Conservation (phyloP, 1,140 invertebrate species). For the Chlorops oryzae region DNA sequence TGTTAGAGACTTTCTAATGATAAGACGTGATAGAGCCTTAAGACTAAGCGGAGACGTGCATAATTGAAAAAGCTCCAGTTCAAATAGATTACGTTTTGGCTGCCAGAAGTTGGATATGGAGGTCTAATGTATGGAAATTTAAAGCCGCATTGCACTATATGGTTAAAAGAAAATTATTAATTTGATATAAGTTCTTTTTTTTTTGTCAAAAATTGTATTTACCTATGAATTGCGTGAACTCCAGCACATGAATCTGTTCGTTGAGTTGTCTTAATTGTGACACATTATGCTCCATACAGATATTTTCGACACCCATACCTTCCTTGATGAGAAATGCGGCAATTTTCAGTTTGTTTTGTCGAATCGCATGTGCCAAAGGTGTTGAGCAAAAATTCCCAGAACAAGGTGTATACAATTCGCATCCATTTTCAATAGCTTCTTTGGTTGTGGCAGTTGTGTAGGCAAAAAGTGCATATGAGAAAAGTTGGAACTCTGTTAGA, state of each 20-base stretch:
- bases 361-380: slow-evolving; percentile 50
- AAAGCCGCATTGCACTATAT: slow-evolving; percentile 31
- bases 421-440: no score
- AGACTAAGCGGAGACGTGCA: slow-evolving; percentile 22
- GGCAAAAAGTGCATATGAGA: slow-evolving; percentile 49
- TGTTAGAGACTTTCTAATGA: no score
- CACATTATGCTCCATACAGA: slow-evolving; percentile 26
- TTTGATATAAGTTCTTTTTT: neutral
- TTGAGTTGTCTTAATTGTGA: slow-evolving; percentile 27
- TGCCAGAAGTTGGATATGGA: slow-evolving; percentile 15
- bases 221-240: slow-evolving; percentile 30
- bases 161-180: slow-evolving; percentile 1
- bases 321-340: slow-evolving; percentile 49
- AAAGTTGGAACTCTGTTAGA: slow-evolving; percentile 39
- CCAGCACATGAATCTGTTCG: no score
- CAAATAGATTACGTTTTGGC: slow-evolving; percentile 16
- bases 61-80: slow-evolving; percentile 20
- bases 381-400: slow-evolving; percentile 50
- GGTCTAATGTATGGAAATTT: slow-evolving; percentile 24
- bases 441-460: no score
- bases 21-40: slow-evolving; percentile 27
- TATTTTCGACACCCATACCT: slow-evolving; percentile 48
- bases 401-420: slow-evolving; percentile 41
- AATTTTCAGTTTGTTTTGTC: slow-evolving; percentile 44
- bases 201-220: slow-evolving; percentile 5